Evolutionary conservation across 2,113 vertebrate species (phyloP).

Genomic region (Callopanchax toddi): DNA sequence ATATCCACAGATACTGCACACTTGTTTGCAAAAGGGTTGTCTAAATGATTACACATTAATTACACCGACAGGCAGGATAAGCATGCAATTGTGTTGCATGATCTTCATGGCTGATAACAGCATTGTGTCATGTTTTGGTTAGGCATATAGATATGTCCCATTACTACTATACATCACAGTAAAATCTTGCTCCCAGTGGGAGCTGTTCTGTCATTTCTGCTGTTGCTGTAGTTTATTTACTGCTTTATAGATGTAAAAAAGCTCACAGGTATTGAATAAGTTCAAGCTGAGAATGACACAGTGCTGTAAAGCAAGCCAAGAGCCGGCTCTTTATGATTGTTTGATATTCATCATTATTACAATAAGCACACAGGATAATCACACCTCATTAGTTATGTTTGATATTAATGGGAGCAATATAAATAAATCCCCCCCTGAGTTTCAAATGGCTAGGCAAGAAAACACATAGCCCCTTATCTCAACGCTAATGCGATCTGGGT

Average conservation of each 20-base stretch:
- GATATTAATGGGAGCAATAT: slow-evolving; percentile 79
- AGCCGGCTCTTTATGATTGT: slow-evolving; percentile 60
- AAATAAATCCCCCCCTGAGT: slow-evolving; percentile 75
- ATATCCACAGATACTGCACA: neutral
- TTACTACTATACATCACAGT: slow-evolving; percentile 51
- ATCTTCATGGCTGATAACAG: slow-evolving; percentile 41
- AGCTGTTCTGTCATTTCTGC: slow-evolving; percentile 56
- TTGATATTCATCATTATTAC: slow-evolving; percentile 68
- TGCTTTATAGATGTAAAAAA: slow-evolving; percentile 55
- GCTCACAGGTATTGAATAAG: slow-evolving; percentile 62
- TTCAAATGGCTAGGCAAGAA: slow-evolving; percentile 68
- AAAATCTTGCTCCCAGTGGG: slow-evolving; percentile 49
- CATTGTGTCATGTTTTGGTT: slow-evolving; percentile 50
- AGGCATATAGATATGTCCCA: slow-evolving; percentile 43
- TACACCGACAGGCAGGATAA: slow-evolving; percentile 3
- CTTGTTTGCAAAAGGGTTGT: neutral
- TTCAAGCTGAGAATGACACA: slow-evolving; percentile 50
- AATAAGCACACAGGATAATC: slow-evolving; percentile 76
- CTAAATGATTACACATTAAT: slow-evolving; percentile 40
- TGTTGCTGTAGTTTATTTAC: slow-evolving; percentile 57
- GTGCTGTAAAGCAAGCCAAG: slow-evolving; percentile 37
- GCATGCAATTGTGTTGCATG: slow-evolving; percentile 11
- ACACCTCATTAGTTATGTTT: slow-evolving; percentile 80
- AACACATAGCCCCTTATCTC: slow-evolving; percentile 60
- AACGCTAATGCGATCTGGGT: slow-evolving; percentile 64